Conservation (phyloP, 2,888 invertebrate genomes). For the Heliconius charithonia region DNA sequence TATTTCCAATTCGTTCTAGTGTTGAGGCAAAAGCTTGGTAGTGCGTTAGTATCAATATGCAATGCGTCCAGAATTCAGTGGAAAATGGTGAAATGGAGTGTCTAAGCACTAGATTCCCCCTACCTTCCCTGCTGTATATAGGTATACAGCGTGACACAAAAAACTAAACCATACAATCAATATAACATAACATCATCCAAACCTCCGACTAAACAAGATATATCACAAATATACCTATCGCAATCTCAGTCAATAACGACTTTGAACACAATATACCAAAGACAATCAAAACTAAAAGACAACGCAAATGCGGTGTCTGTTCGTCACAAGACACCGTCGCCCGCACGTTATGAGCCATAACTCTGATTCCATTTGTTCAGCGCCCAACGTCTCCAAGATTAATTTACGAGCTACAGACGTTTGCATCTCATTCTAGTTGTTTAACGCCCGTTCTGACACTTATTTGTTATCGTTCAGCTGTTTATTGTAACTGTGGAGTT, state of each 20-base stretch:
- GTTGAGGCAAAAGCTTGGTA: no score
- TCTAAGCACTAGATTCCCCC: no score
- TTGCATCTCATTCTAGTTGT: constrained; percentile 76
- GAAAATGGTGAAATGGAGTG: no score
- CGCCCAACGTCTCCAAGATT: constrained; percentile 71
- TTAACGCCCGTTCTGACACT: constrained; percentile 80
- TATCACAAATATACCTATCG: constrained; percentile 1
- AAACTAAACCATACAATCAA: no score
- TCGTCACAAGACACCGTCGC: constrained; percentile 64
- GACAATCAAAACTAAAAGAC: constrained; percentile 51
- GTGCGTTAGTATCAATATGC: no score
- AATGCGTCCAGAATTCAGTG: no score
- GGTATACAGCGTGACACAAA: no score
- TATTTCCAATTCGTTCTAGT: no score
- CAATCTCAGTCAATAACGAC: constrained; percentile 34
- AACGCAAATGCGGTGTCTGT: constrained; percentile 64
- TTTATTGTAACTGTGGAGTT: constrained; percentile 71
- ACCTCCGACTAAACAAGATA: not conserved
- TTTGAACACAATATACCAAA: constrained; percentile 28
- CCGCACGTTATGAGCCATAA: constrained; percentile 77
- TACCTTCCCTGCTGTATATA: no score
- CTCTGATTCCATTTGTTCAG: constrained; percentile 80
- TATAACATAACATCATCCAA: not conserved
- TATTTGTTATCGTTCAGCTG: constrained; percentile 62
- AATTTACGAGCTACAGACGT: constrained; percentile 79